Evolutionary conservation across 2,797 vertebrate species (phyloP).

Genomic region (Fistularia tabacaria): DNA sequence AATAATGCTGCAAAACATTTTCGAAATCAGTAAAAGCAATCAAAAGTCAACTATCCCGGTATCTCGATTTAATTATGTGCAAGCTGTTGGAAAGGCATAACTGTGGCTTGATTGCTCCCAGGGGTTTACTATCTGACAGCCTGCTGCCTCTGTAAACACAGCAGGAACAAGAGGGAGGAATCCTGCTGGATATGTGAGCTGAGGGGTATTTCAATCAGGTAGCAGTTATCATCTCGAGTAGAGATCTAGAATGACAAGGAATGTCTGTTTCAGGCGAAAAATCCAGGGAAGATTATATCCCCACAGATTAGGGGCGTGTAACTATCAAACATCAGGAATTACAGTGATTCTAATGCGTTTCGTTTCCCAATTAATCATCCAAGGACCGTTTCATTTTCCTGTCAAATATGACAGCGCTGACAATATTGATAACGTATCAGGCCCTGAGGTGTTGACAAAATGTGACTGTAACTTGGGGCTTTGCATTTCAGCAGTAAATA

Average conservation of each 20-base stretch:
- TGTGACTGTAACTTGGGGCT: too few relatives aligned
- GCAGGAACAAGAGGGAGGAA: slow-evolving; percentile 38
- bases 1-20: slow-evolving; percentile 12
- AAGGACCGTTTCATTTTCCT: too few relatives aligned
- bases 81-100: slow-evolving; percentile 37
- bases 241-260: slow-evolving; percentile 41
- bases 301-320: too few relatives aligned
- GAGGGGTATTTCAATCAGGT: slow-evolving; percentile 44
- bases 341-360: too few relatives aligned
- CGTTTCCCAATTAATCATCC: too few relatives aligned
- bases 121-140: slow-evolving; percentile 33
- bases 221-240: slow-evolving; percentile 30
- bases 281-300: background rate
- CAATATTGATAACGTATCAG: too few relatives aligned
- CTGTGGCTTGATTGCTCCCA: slow-evolving; percentile 29
- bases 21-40: slow-evolving; percentile 35
- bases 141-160: slow-evolving; percentile 48
- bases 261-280: slow-evolving; percentile 21
- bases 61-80: slow-evolving; percentile 26
- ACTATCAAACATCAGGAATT: too few relatives aligned
- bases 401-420: too few relatives aligned
- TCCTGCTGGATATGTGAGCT: slow-evolving; percentile 31
- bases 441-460: too few relatives aligned
- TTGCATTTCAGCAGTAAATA: too few relatives aligned
- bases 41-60: slow-evolving; percentile 15